phyloP scores from a whole-genome alignment of 2,113 vertebrate genomes.

The Strix aluco region DNA sequence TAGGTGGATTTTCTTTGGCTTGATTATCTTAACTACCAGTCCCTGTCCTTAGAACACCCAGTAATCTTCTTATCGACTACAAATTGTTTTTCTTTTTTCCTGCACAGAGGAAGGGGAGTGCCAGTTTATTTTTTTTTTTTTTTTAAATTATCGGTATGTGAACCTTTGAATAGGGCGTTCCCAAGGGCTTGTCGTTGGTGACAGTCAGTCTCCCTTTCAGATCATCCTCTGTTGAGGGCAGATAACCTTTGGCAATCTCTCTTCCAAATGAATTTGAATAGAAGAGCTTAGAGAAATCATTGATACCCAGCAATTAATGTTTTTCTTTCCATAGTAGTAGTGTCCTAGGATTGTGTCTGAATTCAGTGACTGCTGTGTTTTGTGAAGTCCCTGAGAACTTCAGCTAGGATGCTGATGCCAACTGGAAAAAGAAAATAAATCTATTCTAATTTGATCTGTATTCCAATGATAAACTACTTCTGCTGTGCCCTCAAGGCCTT shows the following conservation, averaged over 20 bases:
- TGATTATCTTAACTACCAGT: constrained; percentile 29
- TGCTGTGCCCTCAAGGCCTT: neutral
- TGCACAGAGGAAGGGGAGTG: neutral
- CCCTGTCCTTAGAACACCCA: neutral
- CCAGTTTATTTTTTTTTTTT: neutral
- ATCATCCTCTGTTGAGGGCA: neutral
- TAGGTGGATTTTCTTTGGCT: constrained; percentile 44
- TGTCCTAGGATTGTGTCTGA: neutral
- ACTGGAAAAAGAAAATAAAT: neutral
- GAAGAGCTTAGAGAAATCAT: neutral
- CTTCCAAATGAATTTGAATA: neutral
- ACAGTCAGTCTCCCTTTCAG: neutral
- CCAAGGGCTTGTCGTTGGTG: neutral
- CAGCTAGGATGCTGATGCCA: neutral
- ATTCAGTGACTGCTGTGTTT: neutral
- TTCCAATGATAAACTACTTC: neutral
- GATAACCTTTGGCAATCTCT: neutral
- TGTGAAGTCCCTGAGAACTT: neutral
- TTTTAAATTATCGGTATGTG: neutral
- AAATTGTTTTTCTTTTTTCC: constrained; percentile 18
- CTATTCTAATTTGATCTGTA: neutral
- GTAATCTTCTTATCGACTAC: constrained; percentile 43
- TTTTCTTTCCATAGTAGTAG: neutral
- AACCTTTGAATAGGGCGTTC: neutral
- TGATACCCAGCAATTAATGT: neutral